phyloP scores from a whole-genome alignment of 2,888 invertebrate species.

The Stenodema calcarata region DNA sequence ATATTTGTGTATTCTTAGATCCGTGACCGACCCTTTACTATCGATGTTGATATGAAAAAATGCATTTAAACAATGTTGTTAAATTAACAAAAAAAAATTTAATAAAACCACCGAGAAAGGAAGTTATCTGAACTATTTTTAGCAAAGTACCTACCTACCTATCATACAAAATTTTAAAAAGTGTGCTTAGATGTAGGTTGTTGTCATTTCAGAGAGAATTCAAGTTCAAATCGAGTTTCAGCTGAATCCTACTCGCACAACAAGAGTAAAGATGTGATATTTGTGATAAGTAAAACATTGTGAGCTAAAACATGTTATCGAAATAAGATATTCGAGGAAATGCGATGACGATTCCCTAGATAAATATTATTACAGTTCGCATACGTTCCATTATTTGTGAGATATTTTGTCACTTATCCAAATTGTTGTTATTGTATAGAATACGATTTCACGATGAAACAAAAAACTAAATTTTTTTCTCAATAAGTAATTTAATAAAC shows the following conservation, averaged over 20 bases:
- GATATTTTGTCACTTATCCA: neutral
- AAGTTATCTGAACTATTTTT: neutral
- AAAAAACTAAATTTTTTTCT: neutral
- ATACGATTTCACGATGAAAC: neutral
- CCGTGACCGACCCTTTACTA: neutral
- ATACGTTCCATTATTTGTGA: neutral
- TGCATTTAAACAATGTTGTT: too few species aligned
- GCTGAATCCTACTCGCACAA: constrained; percentile 34
- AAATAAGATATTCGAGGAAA: neutral
- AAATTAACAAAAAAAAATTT: neutral
- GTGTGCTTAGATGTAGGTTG: neutral
- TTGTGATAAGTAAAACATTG: constrained; percentile 50
- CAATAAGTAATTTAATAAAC: neutral
- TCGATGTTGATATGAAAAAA: neutral
- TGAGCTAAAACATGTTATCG: constrained; percentile 15
- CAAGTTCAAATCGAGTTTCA: constrained; percentile 13
- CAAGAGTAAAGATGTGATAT: constrained; percentile 53
- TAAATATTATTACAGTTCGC: neutral
- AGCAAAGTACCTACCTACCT: neutral
- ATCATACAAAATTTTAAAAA: neutral
- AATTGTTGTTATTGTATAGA: neutral
- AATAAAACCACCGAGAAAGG: neutral
- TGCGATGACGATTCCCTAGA: constrained; percentile 52
- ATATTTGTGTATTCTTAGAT: constrained; percentile 8
- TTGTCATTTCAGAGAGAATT: constrained; percentile 29